Evolutionary conservation across 2,797 vertebrate species (phyloP), one percentile per base, ranked within the genome.

Genomic region (Hapalemur alaotrensis): DNA sequence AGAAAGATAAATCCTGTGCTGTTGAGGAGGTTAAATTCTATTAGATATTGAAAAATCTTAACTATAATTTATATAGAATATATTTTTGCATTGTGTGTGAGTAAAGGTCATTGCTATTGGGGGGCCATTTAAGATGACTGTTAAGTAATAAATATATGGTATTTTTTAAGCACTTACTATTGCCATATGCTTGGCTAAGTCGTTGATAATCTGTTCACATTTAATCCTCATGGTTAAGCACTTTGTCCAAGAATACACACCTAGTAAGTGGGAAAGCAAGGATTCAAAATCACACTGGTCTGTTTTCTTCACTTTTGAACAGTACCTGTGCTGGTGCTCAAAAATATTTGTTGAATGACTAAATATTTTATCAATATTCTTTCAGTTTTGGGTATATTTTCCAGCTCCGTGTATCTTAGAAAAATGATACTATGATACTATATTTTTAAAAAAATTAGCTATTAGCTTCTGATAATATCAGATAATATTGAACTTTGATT

Each of bases 341-440:
- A 18, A 90, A 93, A 46, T 91, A 75, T 30, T 79, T 79, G 7
- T 86, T 79, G 75, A 82, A 67, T 81, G 25, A 65, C 20, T 73
- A 89, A 83, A 48, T 89, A 41, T 28, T 86, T 94, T 11, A 87
- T 94, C 46, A 81, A 38, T 86, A 82, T 89, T 89, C 28, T 85
- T 89, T 43, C 4, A 65, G 13, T 73, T 83, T 91, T 83, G 75
- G 32, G 13, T 93, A 10, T 82, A 61, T 73, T 79, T 90, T 96
- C 32, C 23, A 63, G 28, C 14, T 73, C 14, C 10, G 18, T 13
- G 0, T 81, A 32, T 61, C 38, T 57, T 97, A 54, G 70, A 85
- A 73, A 91, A 61, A 32, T 90, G n/a, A 46, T 46, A 35, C 1
- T 75, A 54, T 57, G 54, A 4, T 57, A 57, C 54, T 57, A 10